These are phyloP conservation scores for Galerucella calmariensis DNA, from an alignment of 2,888 invertebrate genomes.

Conservation along the genomic window DNA sequence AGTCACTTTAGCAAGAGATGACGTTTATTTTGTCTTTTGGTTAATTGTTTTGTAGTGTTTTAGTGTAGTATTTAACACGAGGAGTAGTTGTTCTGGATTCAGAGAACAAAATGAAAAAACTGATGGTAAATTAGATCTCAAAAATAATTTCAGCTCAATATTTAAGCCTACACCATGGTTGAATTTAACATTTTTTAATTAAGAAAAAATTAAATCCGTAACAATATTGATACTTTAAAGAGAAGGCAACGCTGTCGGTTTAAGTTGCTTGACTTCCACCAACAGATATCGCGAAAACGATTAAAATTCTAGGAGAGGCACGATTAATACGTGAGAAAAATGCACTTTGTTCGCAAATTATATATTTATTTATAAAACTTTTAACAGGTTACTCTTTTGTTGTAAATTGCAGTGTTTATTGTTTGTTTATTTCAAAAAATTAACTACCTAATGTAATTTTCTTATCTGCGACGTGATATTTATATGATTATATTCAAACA, in stretches of 20 bases:
- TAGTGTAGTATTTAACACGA: no score
- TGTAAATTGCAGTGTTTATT: constrained; percentile 11
- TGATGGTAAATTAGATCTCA: no score
- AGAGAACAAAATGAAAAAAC: no score
- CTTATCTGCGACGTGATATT: background rate
- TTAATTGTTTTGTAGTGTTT: no score
- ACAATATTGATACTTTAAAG: constrained; percentile 1
- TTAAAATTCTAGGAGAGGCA: constrained; percentile 29
- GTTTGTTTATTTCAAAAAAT: constrained; percentile 5
- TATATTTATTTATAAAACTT: constrained; percentile 23
- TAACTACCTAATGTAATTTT: background rate
- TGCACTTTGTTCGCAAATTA: constrained; percentile 28
- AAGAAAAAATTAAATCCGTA: background rate
- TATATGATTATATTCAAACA: background rate
- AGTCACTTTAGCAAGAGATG: no score
- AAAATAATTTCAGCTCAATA: no score
- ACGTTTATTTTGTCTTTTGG: no score
- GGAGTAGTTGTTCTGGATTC: no score
- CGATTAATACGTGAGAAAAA: constrained; percentile 32
- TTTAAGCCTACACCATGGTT: no score
- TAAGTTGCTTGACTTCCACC: constrained; percentile 29
- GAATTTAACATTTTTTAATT: no score
- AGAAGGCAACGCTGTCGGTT: constrained; percentile 23
- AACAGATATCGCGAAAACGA: constrained; percentile 31
- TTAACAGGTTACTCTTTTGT: background rate